Percentiles rank a stretch among this genome's conserved stretches.
Conservation (phyloP, 2,113 vertebrate genomes). For the Strix uralensis region DNA sequence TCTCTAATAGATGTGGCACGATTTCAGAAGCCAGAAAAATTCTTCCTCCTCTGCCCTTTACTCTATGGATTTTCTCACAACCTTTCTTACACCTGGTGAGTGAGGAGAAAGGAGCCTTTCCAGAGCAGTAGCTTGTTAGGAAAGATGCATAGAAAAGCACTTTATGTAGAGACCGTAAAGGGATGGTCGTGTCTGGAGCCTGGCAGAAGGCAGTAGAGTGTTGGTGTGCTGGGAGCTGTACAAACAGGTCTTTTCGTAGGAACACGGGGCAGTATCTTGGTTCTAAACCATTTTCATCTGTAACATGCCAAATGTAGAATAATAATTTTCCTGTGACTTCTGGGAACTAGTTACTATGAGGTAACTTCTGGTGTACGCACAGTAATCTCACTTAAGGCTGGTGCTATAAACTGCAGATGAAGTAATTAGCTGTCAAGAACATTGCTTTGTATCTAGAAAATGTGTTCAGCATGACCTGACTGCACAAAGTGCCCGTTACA, state of each 20-base stretch:
- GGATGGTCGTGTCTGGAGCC: neutral
- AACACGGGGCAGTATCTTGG: neutral
- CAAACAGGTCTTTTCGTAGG: neutral
- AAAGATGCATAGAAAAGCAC: neutral
- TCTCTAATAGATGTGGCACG: fast-evolving
- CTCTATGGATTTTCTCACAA: neutral
- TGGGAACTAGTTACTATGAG: neutral
- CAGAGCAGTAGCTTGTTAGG: neutral
- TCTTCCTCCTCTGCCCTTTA: neutral
- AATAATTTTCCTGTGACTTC: neutral
- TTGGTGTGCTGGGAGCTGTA: neutral
- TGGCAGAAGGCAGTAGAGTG: neutral
- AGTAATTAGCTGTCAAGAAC: neutral
- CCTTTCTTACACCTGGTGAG: neutral
- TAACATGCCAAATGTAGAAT: neutral
- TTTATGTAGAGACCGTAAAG: neutral
- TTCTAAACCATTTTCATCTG: neutral
- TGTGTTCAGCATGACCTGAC: neutral
- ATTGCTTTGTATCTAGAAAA: neutral
- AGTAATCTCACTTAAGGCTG: neutral
- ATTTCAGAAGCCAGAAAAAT: neutral
- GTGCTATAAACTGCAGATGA: neutral
- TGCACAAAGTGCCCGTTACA: neutral
- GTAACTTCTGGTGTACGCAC: neutral
- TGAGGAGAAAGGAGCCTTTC: neutral